These are phyloP conservation scores for Agrochola lychnidis DNA, from an alignment of 2,888 invertebrate species.

Conservation along the genomic window DNA sequence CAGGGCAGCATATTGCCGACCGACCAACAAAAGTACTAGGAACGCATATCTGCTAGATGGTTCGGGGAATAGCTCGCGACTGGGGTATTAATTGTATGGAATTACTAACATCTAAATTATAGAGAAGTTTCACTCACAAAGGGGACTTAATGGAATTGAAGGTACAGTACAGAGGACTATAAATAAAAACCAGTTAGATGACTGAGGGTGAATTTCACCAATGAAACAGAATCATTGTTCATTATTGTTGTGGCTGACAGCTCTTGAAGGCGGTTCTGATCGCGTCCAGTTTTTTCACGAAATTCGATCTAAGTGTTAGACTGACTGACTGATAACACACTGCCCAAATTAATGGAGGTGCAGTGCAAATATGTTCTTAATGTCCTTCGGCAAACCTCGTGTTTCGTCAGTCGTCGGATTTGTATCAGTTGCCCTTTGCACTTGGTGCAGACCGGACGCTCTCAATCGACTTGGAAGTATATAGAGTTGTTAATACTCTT, in stretches of 20 bases:
- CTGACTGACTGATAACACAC: not conserved
- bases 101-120: constrained; percentile 22
- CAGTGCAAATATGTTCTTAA: no score
- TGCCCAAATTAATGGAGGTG: no score
- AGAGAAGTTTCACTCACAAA: constrained; percentile 11
- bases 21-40: constrained; percentile 54
- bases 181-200: not conserved
- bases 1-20: constrained; percentile 68
- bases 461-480: no score
- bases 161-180: not conserved
- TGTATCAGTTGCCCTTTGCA: no score
- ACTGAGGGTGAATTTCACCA: not conserved
- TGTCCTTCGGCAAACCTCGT: no score
- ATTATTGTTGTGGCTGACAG: not conserved
- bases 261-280: not conserved
- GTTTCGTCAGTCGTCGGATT: no score
- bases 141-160: constrained; percentile 1
- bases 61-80: constrained; percentile 51
- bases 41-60: constrained; percentile 42
- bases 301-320: not conserved
- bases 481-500: no score
- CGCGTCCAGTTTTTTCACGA: not conserved
- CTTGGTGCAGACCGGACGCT: no score
- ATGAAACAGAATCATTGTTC: not conserved
- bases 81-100: constrained; percentile 39